Evolutionary conservation across 2,113 vertebrate species (phyloP).

Genomic region (Onychostruthus taczanowskii): DNA sequence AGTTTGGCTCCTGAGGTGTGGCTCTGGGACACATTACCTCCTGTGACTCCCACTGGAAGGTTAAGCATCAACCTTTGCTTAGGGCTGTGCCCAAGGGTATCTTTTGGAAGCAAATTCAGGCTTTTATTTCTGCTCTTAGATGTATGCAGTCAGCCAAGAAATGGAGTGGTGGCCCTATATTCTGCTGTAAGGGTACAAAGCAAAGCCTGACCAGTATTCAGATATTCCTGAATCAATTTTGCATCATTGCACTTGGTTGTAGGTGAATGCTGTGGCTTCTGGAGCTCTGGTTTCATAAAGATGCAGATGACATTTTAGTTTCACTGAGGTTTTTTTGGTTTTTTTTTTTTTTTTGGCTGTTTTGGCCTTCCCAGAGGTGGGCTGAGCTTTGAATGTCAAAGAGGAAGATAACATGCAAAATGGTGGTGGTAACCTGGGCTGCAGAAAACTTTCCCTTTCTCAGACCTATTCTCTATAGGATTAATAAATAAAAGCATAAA

Average conservation of each 20-base stretch:
- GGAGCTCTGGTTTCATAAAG: neutral
- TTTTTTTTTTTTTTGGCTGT: neutral
- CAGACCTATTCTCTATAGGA: neutral
- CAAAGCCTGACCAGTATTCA: neutral
- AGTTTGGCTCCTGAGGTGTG: constrained; percentile 3
- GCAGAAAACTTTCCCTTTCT: neutral
- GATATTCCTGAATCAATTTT: neutral
- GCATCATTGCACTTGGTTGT: neutral
- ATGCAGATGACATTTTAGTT: neutral
- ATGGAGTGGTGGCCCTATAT: neutral
- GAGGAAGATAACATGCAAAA: neutral
- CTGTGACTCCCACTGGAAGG: neutral
- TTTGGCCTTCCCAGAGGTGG: neutral
- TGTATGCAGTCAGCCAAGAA: neutral
- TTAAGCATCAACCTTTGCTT: constrained; percentile 48
- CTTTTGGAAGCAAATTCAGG: neutral
- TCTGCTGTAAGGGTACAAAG: accelerated
- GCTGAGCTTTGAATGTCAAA: neutral
- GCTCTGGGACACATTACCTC: neutral
- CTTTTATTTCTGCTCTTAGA: neutral
- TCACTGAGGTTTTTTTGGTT: neutral
- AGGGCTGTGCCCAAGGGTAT: neutral
- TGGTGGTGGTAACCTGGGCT: neutral
- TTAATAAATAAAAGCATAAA: neutral
- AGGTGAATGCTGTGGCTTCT: neutral